Base-by-base conservation (phyloP, 2,797 vertebrate genomes). In the Pangasius djambal region DNA sequence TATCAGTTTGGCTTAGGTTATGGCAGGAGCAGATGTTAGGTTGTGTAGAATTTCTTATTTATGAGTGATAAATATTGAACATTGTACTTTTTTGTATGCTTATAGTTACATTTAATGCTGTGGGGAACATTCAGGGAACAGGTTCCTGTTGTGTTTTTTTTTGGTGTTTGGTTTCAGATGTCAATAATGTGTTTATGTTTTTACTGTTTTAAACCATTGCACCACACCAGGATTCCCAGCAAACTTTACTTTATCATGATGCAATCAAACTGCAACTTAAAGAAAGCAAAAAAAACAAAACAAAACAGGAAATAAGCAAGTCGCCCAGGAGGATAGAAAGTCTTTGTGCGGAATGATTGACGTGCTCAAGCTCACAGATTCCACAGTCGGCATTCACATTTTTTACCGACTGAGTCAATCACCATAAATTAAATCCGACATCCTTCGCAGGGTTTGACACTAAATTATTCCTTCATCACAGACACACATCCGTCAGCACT, bases 341-440 rank as follows among this genome's bases (percentile, higher is more conserved):
- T 40, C 57, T 59, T 79, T 81, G 40, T 79, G 40, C 16, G n/a
- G 22, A 8, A 72, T 90, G 89, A 90, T 63, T 88, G 89, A 72
- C 89, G 31, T 31, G 6, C 67, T 31, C 34, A 9, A 85, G 83
- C 83, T 57, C 16, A 75, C 85, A 86, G 28, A 86, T 87, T 83
- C 70, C 28, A 48, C 55, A 28, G 55, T n/a, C 37, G 8, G 84
- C 61, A 59, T 84, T 87, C 61, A 65, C 65, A 44, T 85, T 85
- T 48, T 85, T 69, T 70, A 89, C 83, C 69, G 69, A 50, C 67
- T 4, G 72, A 87, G 82, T 90, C 86, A 90, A 90, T 88, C 86
- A 90, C 50, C 89, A 88, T 88, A 88, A 90, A 90, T 90, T 85
- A 90, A 88, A 90, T 81, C 86, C 55, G 44, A 88, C 85, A 84